A percentile compares a stretch with the other conserved stretches of the same genome.
These are phyloP conservation scores for Tiliacea aurago DNA, from an alignment of 2,888 invertebrate genomes.

Conservation along the genomic window DNA sequence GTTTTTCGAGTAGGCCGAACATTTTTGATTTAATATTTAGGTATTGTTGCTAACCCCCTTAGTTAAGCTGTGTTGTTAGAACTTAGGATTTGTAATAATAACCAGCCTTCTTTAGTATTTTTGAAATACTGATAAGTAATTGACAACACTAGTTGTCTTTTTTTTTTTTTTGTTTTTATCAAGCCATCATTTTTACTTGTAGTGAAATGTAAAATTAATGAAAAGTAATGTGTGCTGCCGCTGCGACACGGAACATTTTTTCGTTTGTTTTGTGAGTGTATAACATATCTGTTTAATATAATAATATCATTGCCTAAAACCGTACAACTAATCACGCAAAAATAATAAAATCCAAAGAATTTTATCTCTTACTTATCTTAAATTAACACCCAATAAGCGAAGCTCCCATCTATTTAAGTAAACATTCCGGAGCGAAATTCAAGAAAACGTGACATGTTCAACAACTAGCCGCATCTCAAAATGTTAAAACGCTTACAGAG, in stretches of 20 bases:
- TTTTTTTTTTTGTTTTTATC: too few relatives aligned
- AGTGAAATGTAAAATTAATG: too few relatives aligned
- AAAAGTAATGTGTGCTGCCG: too few relatives aligned
- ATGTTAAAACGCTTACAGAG: slow-evolving; percentile 65
- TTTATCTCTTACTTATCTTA: slow-evolving; percentile 11
- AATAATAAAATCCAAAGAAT: slow-evolving; percentile 21
- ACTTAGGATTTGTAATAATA: neutral
- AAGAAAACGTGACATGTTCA: slow-evolving; percentile 50
- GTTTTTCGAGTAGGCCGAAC: slow-evolving; percentile 31
- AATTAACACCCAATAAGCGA: slow-evolving; percentile 39
- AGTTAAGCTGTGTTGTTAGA: neutral
- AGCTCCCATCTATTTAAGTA: slow-evolving; percentile 33
- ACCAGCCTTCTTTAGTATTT: neutral
- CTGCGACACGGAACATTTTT: too few relatives aligned
- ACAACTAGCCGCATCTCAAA: slow-evolving; percentile 59
- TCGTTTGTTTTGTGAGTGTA: too few relatives aligned
- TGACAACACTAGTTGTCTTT: too few relatives aligned
- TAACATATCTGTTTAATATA: too few relatives aligned
- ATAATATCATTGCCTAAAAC: too few relatives aligned
- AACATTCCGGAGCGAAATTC: slow-evolving; percentile 50
- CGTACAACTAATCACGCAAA: neutral
- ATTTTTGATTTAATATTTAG: slow-evolving; percentile 40
- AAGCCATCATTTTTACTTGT: too few relatives aligned
- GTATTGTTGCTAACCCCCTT: neutral
- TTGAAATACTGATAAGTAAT: too few relatives aligned